Evolutionary conservation across 2,113 vertebrate species (phyloP), one percentile per base, ranked within the genome.

Genomic region (Boleophthalmus pectinirostris): DNA sequence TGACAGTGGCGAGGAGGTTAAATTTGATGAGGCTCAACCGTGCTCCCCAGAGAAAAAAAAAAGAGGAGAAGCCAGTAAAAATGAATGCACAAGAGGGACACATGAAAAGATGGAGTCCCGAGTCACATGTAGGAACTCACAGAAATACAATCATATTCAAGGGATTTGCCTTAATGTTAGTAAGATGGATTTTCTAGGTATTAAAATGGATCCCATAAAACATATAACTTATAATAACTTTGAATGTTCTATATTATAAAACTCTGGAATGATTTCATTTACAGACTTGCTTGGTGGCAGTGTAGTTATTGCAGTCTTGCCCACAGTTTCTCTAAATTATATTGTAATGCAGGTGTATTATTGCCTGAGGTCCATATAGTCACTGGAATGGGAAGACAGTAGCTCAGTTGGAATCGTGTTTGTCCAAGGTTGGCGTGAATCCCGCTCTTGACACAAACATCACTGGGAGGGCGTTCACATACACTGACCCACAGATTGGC

Each of bases 21-120:
- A 51, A 87, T 82, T 85, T 88, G 80, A 89, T 79, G 80, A 87
- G 80, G 75, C 79, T 56, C 77, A 63, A 85, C 85, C 84, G 82
- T 70, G 78, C 74, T 83, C 77, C 69, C 67, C 7, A 20, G 66
- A 77, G 77, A 15, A 69, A 43, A 74, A 84, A 81, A 75, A 83
- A 78, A 66, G 73, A 75, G 79, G 61, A 68, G 70, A 85, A 79
- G 66, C 80, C 87, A 87, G 85, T 87, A 84, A 86, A 83, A 84
- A 70, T 75, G 77, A 80, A 83, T 82, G 66, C 81, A 76, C 72
- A 63, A 16, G 58, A 69, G 78, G 73, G 80, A 75, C 57, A 38
- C 20, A 63, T 23, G 13, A 13, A 46, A 56, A 51, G 64, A 56
- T 33, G 12, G 76, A 1, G 21, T 25, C 33, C 73, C 68, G 53